These are phyloP conservation scores for Argya squamiceps DNA, from an alignment of 2,797 vertebrate genomes.

Conservation along the genomic window DNA sequence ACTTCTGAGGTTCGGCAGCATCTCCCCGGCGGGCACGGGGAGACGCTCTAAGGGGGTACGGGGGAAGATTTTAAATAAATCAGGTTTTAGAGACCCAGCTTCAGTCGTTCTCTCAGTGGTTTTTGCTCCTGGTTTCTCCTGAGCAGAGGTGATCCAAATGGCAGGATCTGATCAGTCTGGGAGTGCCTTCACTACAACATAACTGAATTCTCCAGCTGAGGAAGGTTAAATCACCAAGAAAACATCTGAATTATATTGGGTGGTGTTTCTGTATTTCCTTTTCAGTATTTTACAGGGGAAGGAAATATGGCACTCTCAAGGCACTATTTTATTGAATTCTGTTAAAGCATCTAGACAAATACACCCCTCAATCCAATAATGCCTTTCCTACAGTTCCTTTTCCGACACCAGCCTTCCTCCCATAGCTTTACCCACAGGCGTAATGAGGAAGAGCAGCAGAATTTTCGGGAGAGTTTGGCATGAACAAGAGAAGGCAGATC, in stretches of 20 bases:
- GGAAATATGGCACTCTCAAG: not conserved
- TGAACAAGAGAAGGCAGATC: not conserved
- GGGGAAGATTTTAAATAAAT: not conserved
- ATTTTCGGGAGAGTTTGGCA: not conserved
- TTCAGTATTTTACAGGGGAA: not conserved
- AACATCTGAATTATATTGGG: not conserved
- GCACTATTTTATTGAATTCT: not conserved
- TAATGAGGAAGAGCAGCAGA: not conserved
- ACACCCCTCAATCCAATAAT: not conserved
- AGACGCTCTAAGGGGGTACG: not conserved
- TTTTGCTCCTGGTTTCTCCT: fast-evolving
- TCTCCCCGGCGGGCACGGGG: constrained; percentile 15
- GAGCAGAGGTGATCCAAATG: not conserved
- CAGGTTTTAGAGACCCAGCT: fast-evolving
- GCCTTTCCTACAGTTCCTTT: not conserved
- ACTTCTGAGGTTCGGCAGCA: fast-evolving
- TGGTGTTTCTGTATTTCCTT: not conserved
- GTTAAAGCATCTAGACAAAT: not conserved
- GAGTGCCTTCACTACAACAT: not conserved
- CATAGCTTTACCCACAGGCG: not conserved
- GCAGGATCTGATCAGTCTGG: not conserved
- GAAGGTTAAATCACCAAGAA: not conserved
- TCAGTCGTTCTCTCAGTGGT: fast-evolving
- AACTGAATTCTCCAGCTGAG: not conserved
- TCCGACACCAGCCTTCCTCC: not conserved